Percentiles rank a stretch among this genome's conserved stretches.
Conservation (phyloP, 2,113 vertebrate species). For the Lathamus discolor region DNA sequence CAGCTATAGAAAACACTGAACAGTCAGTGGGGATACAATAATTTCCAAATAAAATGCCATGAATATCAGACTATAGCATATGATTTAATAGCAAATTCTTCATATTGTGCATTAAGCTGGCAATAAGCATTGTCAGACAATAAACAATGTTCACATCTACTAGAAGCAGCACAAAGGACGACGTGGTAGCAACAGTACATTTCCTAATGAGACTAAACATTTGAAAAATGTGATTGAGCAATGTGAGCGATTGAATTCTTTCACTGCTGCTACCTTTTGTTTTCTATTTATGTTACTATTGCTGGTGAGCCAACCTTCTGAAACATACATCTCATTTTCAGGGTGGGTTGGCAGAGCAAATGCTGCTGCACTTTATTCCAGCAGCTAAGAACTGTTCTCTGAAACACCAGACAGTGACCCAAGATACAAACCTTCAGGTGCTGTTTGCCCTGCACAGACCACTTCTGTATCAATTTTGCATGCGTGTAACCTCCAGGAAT, state of each 20-base stretch:
- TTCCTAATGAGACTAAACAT: background rate
- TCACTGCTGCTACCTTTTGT: background rate
- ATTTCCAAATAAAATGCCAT: background rate
- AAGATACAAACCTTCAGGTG: background rate
- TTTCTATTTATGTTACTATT: background rate
- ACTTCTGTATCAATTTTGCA: background rate
- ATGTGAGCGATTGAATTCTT: background rate
- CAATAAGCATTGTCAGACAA: background rate
- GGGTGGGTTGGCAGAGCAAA: background rate
- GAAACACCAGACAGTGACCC: background rate
- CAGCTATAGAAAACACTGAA: background rate
- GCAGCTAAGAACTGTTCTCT: background rate
- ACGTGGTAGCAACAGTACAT: background rate
- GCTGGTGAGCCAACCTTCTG: background rate
- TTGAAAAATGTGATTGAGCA: background rate
- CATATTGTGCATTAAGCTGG: background rate
- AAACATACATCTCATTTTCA: accelerated
- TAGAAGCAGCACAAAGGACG: background rate
- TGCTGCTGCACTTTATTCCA: background rate
- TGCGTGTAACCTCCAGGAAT: background rate
- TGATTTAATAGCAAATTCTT: background rate
- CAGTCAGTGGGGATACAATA: background rate
- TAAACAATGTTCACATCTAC: background rate
- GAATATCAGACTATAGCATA: background rate
- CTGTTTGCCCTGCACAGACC: background rate